Evolutionary conservation across 2,888 invertebrate genomes (phyloP).

Genomic region (Orchestes rusci): DNA sequence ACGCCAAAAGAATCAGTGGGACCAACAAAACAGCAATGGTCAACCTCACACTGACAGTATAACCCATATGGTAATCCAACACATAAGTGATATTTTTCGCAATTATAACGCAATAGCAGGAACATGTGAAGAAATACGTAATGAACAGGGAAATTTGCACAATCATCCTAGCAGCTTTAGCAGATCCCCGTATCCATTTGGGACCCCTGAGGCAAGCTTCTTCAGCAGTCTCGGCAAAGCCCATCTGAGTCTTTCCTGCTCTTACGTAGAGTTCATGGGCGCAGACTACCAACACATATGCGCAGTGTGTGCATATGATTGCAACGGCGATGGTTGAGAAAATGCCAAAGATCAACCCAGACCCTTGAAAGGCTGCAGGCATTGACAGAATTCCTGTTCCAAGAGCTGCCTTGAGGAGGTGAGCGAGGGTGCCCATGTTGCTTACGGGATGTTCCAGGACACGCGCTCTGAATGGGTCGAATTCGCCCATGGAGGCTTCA

Average conservation of each 20-base stretch:
- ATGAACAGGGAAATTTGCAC: slow-evolving; percentile 75
- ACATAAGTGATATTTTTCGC: slow-evolving; percentile 75
- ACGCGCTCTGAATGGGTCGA: slow-evolving; percentile 69
- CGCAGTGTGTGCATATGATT: slow-evolving; percentile 88
- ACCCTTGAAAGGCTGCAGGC: slow-evolving; percentile 84
- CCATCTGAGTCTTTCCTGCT: slow-evolving; percentile 65
- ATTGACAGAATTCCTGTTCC: slow-evolving; percentile 95
- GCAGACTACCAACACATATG: slow-evolving; percentile 76
- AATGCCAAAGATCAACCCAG: slow-evolving; percentile 80
- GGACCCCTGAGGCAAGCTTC: slow-evolving; percentile 74
- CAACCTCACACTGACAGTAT: slow-evolving; percentile 10
- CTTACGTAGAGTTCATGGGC: slow-evolving; percentile 72
- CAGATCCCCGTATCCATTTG: slow-evolving; percentile 55
- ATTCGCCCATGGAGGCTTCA: slow-evolving; percentile 50
- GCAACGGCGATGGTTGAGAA: slow-evolving; percentile 80
- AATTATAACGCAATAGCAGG: slow-evolving; percentile 92
- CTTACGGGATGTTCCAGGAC: slow-evolving; percentile 73
- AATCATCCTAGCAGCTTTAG: slow-evolving; percentile 59
- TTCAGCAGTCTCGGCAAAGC: slow-evolving; percentile 82
- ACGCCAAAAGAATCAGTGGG: slow-evolving; percentile 73
- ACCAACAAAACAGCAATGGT: slow-evolving; percentile 48
- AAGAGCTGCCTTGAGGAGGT: slow-evolving; percentile 90
- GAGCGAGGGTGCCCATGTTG: slow-evolving; percentile 84
- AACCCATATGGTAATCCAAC: slow-evolving; percentile 51
- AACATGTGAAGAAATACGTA: slow-evolving; percentile 96